Evolutionary conservation across 2,113 vertebrate genomes (phyloP).

Genomic region (Spilogale gracilis): DNA sequence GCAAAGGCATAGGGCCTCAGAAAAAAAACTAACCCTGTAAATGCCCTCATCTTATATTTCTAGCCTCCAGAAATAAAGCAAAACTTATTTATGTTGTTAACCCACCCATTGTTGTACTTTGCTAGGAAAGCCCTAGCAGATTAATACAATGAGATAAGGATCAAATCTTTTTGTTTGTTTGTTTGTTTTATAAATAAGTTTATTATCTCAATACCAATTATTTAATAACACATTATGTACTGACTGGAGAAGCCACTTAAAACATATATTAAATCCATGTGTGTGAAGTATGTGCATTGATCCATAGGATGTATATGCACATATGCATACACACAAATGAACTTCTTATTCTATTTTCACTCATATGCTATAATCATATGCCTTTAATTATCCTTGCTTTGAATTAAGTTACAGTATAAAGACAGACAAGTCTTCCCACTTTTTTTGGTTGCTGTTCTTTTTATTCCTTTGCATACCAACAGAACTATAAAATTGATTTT

Average conservation of each 20-base stretch:
- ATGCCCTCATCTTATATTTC: background rate
- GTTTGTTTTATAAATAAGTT: background rate
- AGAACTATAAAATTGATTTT: background rate
- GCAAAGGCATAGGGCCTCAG: background rate
- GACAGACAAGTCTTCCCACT: background rate
- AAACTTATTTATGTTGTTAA: background rate
- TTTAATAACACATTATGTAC: background rate
- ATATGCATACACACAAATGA: background rate
- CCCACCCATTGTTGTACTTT: background rate
- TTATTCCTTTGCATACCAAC: background rate
- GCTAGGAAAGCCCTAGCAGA: background rate
- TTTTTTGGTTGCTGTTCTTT: background rate
- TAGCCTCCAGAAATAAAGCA: background rate
- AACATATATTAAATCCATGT: background rate
- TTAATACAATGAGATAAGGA: background rate
- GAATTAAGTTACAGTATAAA: background rate
- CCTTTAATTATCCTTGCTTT: conserved; percentile 4
- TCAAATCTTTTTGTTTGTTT: background rate
- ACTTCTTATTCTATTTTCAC: background rate
- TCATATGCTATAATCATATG: background rate
- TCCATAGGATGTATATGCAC: background rate
- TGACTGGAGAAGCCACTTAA: background rate
- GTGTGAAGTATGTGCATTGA: background rate
- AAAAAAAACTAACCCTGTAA: background rate
- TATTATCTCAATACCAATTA: background rate